phyloP scores from a whole-genome alignment of 2,113 vertebrate genomes.

The Myrmecophaga tridactyla region DNA sequence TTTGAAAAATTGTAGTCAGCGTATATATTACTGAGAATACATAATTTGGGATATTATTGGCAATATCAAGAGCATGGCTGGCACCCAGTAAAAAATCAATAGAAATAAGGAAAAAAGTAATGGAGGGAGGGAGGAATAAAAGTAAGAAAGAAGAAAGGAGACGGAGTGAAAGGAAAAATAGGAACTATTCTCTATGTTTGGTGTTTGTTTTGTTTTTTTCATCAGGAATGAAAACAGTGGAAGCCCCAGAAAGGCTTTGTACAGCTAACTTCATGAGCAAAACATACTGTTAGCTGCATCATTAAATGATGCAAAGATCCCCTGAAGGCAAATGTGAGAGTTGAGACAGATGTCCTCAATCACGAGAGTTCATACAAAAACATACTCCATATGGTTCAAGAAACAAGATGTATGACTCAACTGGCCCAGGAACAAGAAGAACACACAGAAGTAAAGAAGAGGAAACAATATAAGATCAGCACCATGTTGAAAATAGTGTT shows the following conservation, averaged over 20 bases:
- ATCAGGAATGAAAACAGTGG: neutral
- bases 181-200: neutral
- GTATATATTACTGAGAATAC: neutral
- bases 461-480: neutral
- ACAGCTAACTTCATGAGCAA: constrained; percentile 40
- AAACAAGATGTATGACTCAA: constrained; percentile 24
- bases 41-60: neutral
- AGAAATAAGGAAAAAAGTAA: neutral
- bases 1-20: neutral
- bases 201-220: no score
- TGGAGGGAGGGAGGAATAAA: neutral
- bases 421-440: constrained; percentile 9
- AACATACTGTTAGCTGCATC: constrained; percentile 50
- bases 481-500: neutral
- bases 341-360: constrained; percentile 65
- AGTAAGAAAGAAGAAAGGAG: neutral
- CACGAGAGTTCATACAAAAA: constrained; percentile 62
- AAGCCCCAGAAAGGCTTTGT: constrained; percentile 37
- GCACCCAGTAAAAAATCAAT: neutral
- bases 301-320: constrained; percentile 60
- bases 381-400: constrained; percentile 53
- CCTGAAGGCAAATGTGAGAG: constrained; percentile 51
- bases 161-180: neutral
- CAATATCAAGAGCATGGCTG: neutral
- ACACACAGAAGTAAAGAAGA: neutral